Percentiles rank a stretch among this genome's conserved stretches.
These are phyloP conservation scores for Discoglossus pictus DNA, from an alignment of 2,797 vertebrate species.

Conservation along the genomic window DNA sequence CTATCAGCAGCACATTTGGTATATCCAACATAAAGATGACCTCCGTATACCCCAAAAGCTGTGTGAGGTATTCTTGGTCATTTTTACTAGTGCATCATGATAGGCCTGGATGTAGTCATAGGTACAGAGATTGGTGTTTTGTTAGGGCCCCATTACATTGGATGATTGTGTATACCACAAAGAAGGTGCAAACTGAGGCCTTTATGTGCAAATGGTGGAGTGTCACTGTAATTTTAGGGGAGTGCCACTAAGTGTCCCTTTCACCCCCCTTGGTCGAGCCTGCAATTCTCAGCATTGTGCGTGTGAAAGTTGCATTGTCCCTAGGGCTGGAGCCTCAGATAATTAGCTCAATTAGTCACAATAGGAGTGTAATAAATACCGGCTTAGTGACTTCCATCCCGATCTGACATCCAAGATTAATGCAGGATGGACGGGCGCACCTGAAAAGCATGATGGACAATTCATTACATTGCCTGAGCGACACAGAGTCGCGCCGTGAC, in stretches of 20 bases:
- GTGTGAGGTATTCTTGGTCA: too few relatives aligned
- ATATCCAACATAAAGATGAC: too few relatives aligned
- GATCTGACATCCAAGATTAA: constrained; percentile 94
- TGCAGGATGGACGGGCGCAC: constrained; percentile 85
- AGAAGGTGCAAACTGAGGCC: constrained; percentile 13
- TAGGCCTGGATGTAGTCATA: not conserved
- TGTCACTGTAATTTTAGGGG: constrained; percentile 50
- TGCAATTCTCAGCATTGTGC: constrained; percentile 49
- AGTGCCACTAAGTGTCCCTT: constrained; percentile 42
- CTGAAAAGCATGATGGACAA: constrained; percentile 98
- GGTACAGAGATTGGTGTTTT: not conserved
- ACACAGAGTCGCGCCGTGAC: constrained; percentile 98
- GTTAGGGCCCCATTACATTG: not conserved
- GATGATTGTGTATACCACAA: not conserved
- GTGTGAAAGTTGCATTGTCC: constrained; percentile 86
- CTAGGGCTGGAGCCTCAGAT: constrained; percentile 98
- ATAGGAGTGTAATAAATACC: constrained; percentile 99
- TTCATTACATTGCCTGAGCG: constrained; percentile 99
- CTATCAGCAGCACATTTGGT: too few relatives aligned
- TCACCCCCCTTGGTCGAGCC: constrained; percentile 42
- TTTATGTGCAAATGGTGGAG: constrained; percentile 36
- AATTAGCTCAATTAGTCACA: constrained; percentile 99
- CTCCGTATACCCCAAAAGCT: too few relatives aligned
- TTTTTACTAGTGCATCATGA: too few relatives aligned
- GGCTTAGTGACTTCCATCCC: constrained; percentile 99